These are phyloP conservation scores for Laspeyria flexula DNA, from an alignment of 2,888 invertebrate species.

Conservation along the genomic window DNA sequence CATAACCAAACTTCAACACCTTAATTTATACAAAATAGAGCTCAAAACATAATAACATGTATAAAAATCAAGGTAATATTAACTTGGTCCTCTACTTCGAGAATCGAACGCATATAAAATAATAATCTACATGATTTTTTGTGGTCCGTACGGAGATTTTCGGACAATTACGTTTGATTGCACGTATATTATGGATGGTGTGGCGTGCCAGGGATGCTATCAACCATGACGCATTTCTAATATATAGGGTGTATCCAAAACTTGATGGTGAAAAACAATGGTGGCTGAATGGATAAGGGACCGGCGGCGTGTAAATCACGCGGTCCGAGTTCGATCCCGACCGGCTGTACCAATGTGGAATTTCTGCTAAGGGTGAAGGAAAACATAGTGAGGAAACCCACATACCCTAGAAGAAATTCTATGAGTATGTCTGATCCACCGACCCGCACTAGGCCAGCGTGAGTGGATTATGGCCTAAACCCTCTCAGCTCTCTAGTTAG, in stretches of 20 bases:
- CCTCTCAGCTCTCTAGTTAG: no score
- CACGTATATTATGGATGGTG: slow-evolving; percentile 42
- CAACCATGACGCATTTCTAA: slow-evolving; percentile 36
- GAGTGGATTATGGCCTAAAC: no score
- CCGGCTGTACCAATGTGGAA: no score
- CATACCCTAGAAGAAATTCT: no score
- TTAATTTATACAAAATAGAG: slow-evolving; percentile 29
- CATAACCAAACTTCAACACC: slow-evolving; percentile 12
- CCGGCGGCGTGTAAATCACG: no score
- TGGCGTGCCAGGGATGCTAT: slow-evolving; percentile 36
- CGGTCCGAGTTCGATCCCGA: no score
- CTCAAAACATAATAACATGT: slow-evolving; percentile 19
- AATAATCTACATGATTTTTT: slow-evolving; percentile 72
- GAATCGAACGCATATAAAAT: slow-evolving; percentile 61
- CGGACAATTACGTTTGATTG: slow-evolving; percentile 72
- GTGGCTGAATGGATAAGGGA: no score
- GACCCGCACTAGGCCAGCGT: no score
- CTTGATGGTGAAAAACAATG: no score
- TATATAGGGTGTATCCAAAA: neutral
- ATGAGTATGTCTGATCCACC: no score
- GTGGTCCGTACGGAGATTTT: slow-evolving; percentile 67
- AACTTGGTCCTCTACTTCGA: slow-evolving; percentile 39
- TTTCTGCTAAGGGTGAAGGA: no score
- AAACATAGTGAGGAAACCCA: no score
- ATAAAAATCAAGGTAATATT: slow-evolving; percentile 2